phyloP scores from a whole-genome alignment of 1,140 invertebrate species.

The Mya arenaria region DNA sequence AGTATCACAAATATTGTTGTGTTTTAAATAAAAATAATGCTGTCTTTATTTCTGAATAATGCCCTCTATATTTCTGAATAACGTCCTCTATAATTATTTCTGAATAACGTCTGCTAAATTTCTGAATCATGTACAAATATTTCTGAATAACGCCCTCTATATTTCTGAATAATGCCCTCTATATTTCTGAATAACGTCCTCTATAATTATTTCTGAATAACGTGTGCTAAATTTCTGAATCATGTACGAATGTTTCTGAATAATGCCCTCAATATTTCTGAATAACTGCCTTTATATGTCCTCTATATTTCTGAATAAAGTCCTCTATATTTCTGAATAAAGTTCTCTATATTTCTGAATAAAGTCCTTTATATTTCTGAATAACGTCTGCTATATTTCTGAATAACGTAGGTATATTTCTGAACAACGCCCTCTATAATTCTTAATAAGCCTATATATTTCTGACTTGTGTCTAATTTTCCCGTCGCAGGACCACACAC shows the following conservation, averaged over 20 bases:
- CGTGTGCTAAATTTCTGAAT: not conserved
- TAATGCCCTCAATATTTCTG: no score
- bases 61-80: not conserved
- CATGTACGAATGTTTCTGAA: no score
- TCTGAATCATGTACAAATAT: not conserved
- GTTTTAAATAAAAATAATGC: no score
- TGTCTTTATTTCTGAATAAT: no score
- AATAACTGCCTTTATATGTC: no score
- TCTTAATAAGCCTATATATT: no score
- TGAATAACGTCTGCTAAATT: not conserved
- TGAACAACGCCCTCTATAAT: no score
- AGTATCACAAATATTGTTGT: no score
- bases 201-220: not conserved
- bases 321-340: not conserved
- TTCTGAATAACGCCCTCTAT: no score
- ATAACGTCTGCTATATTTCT: not conserved
- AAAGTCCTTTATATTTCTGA: no score
- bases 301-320: not conserved
- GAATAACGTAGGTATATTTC: not conserved
- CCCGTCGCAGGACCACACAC: slow-evolving; percentile 71
- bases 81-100: not conserved
- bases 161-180: no score
- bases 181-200: not conserved
- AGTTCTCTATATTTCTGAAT: no score
- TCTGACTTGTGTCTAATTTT: not conserved